Evolutionary conservation across 2,797 vertebrate species (phyloP).

Genomic region (Tangara arthus): DNA sequence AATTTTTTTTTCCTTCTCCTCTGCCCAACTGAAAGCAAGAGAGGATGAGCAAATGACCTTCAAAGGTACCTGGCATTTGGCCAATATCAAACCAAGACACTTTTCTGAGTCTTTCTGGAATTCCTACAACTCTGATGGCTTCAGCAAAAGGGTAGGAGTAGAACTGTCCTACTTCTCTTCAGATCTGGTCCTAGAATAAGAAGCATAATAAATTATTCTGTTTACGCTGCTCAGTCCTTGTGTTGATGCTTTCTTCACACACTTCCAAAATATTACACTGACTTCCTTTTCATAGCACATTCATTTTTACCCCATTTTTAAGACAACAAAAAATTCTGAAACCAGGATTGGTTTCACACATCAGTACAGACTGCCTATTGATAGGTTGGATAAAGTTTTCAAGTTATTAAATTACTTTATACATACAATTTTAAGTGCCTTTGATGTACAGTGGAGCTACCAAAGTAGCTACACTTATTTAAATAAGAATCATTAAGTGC

Average conservation of each 20-base stretch:
- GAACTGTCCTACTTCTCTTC: neutral
- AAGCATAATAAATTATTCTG: neutral
- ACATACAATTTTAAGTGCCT: neutral
- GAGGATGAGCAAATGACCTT: neutral
- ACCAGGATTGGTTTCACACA: neutral
- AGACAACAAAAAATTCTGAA: neutral
- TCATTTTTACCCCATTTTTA: neutral
- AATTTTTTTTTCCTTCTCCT: neutral
- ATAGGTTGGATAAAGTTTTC: neutral
- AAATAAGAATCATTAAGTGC: neutral
- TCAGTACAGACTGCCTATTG: neutral
- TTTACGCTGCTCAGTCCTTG: neutral
- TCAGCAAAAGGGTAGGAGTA: neutral
- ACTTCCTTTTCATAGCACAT: neutral
- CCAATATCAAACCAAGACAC: neutral
- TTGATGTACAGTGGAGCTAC: neutral
- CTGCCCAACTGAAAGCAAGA: neutral
- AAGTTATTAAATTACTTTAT: neutral
- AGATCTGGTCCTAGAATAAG: neutral
- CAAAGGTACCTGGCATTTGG: neutral
- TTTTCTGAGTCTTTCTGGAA: neutral
- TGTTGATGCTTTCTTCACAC: rapidly evolving
- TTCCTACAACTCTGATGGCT: neutral
- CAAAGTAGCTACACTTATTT: neutral
- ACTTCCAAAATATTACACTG: neutral